Conservation (phyloP, 2,888 invertebrate genomes). For the Carcina quercana region DNA sequence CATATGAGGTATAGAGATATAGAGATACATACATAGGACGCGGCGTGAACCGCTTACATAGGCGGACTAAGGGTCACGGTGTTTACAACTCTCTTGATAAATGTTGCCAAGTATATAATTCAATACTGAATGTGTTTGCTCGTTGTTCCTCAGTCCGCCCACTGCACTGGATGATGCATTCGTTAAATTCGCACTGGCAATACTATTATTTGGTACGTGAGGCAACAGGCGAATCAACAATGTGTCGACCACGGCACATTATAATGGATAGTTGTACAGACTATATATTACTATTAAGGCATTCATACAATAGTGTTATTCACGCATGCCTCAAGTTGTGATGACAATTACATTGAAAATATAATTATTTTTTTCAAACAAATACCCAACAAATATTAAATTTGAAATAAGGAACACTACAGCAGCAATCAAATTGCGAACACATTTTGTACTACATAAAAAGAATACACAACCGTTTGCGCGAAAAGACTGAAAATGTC, state of each 20-base stretch:
- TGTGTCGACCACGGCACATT: slow-evolving; percentile 33
- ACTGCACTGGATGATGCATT: too few species aligned
- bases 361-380: slow-evolving; percentile 52
- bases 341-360: slow-evolving; percentile 39
- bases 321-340: slow-evolving; percentile 50
- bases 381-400: slow-evolving; percentile 59
- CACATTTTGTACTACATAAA: slow-evolving; percentile 74
- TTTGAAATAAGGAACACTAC: slow-evolving; percentile 70
- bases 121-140: too few species aligned
- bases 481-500: slow-evolving; percentile 72
- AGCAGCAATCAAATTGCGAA: slow-evolving; percentile 74
- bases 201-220: slow-evolving; percentile 68
- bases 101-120: too few species aligned
- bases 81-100: too few species aligned
- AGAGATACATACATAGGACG: slow-evolving; percentile 40
- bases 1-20: slow-evolving; percentile 68
- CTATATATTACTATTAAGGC: slow-evolving; percentile 58
- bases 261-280: slow-evolving; percentile 44
- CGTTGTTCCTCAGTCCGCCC: too few species aligned
- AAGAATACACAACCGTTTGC: slow-evolving; percentile 75
- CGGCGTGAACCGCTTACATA: slow-evolving; percentile 9
- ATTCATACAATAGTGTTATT: slow-evolving; percentile 50
- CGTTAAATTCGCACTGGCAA: slow-evolving; percentile 27
- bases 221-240: slow-evolving; percentile 22
- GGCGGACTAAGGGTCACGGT: too few species aligned